These are phyloP conservation scores for Ctenopoma multispine DNA, from an alignment of 2,797 vertebrate species.

Conservation along the genomic window DNA sequence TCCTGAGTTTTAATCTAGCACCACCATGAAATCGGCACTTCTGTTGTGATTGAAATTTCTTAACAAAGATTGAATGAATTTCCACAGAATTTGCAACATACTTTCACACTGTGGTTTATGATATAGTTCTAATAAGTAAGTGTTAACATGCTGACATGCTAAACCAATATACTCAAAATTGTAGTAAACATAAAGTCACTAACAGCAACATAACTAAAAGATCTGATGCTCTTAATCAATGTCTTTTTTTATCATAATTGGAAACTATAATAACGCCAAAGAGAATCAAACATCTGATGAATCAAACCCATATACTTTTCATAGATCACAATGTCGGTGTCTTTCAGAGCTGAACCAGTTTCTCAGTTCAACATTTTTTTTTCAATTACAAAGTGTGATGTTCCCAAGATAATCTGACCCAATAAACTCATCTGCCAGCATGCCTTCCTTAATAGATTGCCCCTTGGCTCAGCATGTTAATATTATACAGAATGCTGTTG, in stretches of 20 bases:
- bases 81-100: too few relatives aligned
- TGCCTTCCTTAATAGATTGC: constrained; percentile 58
- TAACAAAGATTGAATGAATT: too few relatives aligned
- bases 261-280: too few relatives aligned
- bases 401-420: constrained; percentile 47
- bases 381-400: constrained; percentile 32
- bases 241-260: background rate
- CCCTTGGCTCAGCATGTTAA: constrained; percentile 52
- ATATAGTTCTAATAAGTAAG: background rate
- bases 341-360: constrained; percentile 15
- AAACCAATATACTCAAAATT: background rate
- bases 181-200: background rate
- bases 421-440: constrained; percentile 62
- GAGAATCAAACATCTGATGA: background rate
- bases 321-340: constrained; percentile 2
- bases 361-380: constrained; percentile 16
- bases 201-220: too few relatives aligned
- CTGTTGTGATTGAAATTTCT: too few relatives aligned
- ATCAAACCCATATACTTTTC: constrained; percentile 6
- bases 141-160: background rate
- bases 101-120: too few relatives aligned
- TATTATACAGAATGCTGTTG: constrained; percentile 32
- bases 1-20: background rate
- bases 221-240: background rate
- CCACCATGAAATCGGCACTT: background rate